Conservation (phyloP, 2,888 invertebrate genomes). For the Hydropsyche betteni region DNA sequence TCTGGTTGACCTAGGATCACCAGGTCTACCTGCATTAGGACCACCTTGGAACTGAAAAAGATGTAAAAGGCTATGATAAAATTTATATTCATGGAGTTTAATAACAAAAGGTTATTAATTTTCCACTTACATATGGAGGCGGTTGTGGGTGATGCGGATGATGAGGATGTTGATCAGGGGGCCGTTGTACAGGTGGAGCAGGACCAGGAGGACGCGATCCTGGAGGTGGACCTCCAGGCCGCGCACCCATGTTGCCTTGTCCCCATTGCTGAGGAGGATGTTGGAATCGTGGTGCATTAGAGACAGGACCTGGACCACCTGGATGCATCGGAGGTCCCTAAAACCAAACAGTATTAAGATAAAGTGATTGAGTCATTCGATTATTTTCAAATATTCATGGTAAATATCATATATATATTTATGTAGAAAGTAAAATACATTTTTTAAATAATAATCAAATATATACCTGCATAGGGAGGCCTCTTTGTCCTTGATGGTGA, state of each 20-base stretch:
- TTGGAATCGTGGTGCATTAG: constrained; percentile 48
- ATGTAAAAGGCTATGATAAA: background rate
- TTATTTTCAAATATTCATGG: no score
- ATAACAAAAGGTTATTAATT: background rate
- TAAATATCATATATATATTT: background rate
- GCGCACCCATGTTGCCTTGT: constrained; percentile 35
- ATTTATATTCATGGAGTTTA: background rate
- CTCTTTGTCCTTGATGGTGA: constrained; percentile 47
- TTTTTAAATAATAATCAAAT: background rate
- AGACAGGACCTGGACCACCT: constrained; percentile 36
- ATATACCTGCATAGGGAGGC: constrained; percentile 51
- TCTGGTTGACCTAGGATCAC: constrained; percentile 41
- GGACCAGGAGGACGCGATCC: constrained; percentile 46
- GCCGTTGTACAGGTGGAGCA: constrained; percentile 58
- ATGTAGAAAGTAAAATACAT: background rate
- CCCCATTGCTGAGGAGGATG: constrained; percentile 50
- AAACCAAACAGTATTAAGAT: background rate
- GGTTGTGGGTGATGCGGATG: constrained; percentile 48
- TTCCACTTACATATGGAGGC: constrained; percentile 49
- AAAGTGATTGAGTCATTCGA: background rate
- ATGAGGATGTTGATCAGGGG: constrained; percentile 53
- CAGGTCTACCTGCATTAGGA: constrained; percentile 44
- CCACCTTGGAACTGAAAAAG: constrained; percentile 48
- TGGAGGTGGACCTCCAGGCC: constrained; percentile 54
- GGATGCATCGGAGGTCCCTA: constrained; percentile 50